phyloP scores from a whole-genome alignment of 2,888 invertebrate genomes.

The Amiota minor region DNA sequence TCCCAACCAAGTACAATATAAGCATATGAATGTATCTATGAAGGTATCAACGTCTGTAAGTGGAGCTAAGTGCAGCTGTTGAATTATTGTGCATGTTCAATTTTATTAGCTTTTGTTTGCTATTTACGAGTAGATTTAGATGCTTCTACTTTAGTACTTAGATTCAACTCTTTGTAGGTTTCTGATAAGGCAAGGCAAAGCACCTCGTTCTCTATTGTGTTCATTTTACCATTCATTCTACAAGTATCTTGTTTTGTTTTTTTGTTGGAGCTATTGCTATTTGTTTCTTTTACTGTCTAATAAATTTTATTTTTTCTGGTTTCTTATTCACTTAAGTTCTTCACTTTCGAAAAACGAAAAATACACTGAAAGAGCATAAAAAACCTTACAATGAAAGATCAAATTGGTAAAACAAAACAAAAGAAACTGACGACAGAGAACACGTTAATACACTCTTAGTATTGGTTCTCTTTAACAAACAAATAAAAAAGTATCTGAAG shows the following conservation, averaged over 20 bases:
- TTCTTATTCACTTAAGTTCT: background rate
- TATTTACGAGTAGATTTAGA: slow-evolving; percentile 13
- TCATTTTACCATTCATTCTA: slow-evolving; percentile 2
- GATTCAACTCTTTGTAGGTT: slow-evolving; percentile 5
- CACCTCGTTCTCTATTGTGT: background rate
- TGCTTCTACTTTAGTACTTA: slow-evolving; percentile 11
- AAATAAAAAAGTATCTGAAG: too few species aligned
- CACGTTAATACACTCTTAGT: too few species aligned
- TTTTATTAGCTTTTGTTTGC: slow-evolving; percentile 29
- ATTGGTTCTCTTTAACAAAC: too few species aligned
- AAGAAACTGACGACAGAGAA: background rate
- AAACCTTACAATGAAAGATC: slow-evolving; percentile 1
- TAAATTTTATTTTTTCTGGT: background rate
- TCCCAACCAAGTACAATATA: too few species aligned
- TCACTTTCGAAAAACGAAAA: slow-evolving; percentile 20
- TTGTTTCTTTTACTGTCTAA: slow-evolving; percentile 9
- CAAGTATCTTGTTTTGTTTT: slow-evolving; percentile 1
- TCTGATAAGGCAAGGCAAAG: background rate
- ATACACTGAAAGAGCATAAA: background rate
- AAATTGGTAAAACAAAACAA: background rate
- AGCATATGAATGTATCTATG: too few species aligned
- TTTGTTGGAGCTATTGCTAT: slow-evolving; percentile 2
- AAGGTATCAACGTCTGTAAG: too few species aligned
- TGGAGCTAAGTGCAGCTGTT: slow-evolving; percentile 8
- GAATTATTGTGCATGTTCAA: slow-evolving; percentile 30